These are phyloP conservation scores for Numenius phaeopus DNA, from an alignment of 2,797 vertebrate genomes.

Conservation along the genomic window DNA sequence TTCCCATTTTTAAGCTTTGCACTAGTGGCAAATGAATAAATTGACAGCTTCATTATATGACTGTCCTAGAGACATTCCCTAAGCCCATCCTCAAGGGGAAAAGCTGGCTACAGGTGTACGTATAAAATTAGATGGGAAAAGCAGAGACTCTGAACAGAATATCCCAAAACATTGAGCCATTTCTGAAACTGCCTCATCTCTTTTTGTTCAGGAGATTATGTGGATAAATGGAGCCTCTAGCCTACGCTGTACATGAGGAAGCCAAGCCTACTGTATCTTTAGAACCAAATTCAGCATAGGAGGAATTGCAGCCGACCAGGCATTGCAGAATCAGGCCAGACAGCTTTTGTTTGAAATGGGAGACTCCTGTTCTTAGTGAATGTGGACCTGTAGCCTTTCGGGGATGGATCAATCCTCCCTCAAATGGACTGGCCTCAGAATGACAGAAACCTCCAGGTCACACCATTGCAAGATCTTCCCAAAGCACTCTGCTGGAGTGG, in stretches of 20 bases:
- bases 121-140: not conserved
- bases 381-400: not conserved
- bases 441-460: not conserved
- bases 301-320: not conserved
- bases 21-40: constrained; percentile 49
- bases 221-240: not conserved
- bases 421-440: not conserved
- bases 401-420: fast-evolving
- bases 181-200: not conserved
- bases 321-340: not conserved
- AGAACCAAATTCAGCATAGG: not conserved
- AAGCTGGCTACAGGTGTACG: not conserved
- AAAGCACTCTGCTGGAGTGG: fast-evolving
- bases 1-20: constrained; percentile 65
- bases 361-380: not conserved
- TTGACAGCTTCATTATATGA: constrained; percentile 69
- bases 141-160: not conserved
- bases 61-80: not conserved
- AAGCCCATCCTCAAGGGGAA: not conserved
- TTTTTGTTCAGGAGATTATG: not conserved
- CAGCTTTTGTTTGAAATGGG: not conserved
- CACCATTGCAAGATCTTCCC: not conserved
- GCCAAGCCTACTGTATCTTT: not conserved
- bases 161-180: not conserved
- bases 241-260: not conserved